Percentiles rank a stretch among this genome's conserved stretches.
Evolutionary conservation across 2,113 vertebrate species (phyloP).

Genomic region (Myotis davidii): DNA sequence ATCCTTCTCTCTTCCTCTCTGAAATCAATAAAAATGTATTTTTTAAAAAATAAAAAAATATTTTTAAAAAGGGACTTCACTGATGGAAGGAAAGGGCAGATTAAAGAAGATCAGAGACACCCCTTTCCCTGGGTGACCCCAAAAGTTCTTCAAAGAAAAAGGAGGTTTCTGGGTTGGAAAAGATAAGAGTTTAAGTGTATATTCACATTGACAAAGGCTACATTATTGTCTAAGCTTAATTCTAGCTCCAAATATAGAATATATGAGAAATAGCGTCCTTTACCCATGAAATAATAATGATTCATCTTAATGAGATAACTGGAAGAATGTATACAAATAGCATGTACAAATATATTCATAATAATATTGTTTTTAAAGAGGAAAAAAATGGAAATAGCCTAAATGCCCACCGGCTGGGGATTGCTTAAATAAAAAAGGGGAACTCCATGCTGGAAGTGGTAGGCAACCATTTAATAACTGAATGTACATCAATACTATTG

Average conservation of each 20-base stretch:
- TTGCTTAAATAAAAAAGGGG: background rate
- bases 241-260: background rate
- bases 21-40: too few species aligned
- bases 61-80: too few species aligned
- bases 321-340: background rate
- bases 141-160: background rate
- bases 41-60: too few species aligned
- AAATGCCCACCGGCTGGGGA: background rate
- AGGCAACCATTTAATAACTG: too few species aligned
- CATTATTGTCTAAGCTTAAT: background rate
- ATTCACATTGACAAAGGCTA: background rate
- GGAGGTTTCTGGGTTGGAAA: background rate
- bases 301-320: background rate
- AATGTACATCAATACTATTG: fast-evolving
- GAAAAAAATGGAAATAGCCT: background rate
- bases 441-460: fast-evolving
- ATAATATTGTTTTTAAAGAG: background rate
- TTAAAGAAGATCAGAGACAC: background rate
- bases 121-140: background rate
- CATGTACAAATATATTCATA: background rate
- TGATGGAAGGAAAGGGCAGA: background rate
- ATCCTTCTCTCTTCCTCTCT: too few species aligned
- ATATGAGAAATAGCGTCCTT: background rate
- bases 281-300: background rate
- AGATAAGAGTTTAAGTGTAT: background rate